Percentiles rank a stretch among this genome's conserved stretches.
These are phyloP conservation scores for Eurypyga helias DNA, from an alignment of 2,113 vertebrate genomes.

Conservation along the genomic window DNA sequence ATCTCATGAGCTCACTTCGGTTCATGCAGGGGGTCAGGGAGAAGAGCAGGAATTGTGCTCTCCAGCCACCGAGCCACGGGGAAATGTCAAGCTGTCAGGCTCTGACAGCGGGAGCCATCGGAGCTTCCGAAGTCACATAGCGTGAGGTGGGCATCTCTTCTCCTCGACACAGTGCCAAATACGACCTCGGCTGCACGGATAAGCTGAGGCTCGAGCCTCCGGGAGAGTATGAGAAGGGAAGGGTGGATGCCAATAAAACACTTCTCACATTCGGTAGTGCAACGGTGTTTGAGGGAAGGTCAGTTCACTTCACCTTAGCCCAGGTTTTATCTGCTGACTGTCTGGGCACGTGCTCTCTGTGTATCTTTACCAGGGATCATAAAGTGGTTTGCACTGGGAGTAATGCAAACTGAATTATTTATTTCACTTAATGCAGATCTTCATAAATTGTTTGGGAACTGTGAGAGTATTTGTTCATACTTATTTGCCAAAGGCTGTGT, in stretches of 20 bases:
- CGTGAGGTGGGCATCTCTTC: accelerated
- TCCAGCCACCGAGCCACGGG: background rate
- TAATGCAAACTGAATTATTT: background rate
- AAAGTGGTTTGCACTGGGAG: background rate
- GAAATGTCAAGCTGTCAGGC: background rate
- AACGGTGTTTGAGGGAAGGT: background rate
- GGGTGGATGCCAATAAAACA: background rate
- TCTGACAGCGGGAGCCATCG: accelerated
- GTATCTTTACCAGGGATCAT: background rate
- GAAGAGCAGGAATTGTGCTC: background rate
- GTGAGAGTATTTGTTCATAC: background rate
- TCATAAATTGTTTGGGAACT: background rate
- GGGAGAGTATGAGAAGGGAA: background rate
- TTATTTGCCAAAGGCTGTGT: background rate
- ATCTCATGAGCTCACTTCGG: background rate
- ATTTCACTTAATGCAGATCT: background rate
- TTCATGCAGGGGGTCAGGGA: background rate
- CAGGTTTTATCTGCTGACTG: background rate
- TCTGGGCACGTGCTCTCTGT: background rate
- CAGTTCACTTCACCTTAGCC: background rate
- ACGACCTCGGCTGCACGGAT: accelerated
- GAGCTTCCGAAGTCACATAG: background rate
- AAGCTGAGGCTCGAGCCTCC: background rate
- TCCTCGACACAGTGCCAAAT: background rate
- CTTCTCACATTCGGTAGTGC: background rate